Conservation (phyloP, 1,140 invertebrate species). For the Apolygus lucorum region DNA sequence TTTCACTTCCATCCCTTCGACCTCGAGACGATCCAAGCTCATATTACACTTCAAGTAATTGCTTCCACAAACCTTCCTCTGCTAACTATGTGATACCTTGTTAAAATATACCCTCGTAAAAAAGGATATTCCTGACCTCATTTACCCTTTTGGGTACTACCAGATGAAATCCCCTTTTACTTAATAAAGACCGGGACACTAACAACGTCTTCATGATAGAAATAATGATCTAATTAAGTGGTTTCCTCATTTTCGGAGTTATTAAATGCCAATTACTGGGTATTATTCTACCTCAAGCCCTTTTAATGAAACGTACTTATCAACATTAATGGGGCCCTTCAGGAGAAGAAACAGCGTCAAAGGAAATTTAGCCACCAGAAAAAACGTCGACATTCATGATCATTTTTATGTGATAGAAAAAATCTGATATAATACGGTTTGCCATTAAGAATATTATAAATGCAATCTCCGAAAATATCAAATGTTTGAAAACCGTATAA, state of each 20-base stretch:
- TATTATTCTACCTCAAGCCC: too few species aligned
- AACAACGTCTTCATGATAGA: neutral
- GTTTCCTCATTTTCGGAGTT: neutral
- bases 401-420: too few species aligned
- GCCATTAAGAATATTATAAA: too few species aligned
- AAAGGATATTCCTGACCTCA: neutral
- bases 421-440: too few species aligned
- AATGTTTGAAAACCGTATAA: too few species aligned
- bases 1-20: too few species aligned
- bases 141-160: neutral
- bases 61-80: neutral
- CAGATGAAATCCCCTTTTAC: neutral
- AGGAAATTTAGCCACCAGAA: too few species aligned
- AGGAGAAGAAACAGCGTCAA: too few species aligned
- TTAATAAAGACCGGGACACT: neutral
- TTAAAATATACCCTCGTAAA: neutral
- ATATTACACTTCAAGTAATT: neutral
- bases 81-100: neutral
- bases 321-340: too few species aligned
- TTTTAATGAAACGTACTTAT: too few species aligned
- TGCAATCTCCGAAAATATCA: too few species aligned
- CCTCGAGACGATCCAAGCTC: neutral
- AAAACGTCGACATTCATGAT: too few species aligned
- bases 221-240: neutral
- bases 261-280: neutral